Evolutionary conservation across 92 coral and sea anemone genomes (phyloP).

Genomic region (Epizoanthus illoricatus): DNA sequence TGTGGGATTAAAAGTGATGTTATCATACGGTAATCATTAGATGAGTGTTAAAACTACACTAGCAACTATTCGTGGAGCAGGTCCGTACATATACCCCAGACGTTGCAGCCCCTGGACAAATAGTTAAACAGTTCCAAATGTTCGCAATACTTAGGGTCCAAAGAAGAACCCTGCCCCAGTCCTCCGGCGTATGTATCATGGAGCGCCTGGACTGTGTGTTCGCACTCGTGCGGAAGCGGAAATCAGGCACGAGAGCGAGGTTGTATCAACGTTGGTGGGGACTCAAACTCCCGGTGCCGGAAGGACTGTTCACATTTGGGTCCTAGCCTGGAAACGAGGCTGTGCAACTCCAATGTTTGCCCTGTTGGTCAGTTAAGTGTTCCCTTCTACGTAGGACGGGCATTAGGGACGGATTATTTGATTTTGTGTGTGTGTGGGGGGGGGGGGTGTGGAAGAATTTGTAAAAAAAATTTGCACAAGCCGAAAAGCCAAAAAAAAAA

Average conservation of each 20-base stretch:
- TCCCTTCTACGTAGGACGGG: no score
- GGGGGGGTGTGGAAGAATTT: no score
- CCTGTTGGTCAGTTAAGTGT: slow-evolving; percentile 4
- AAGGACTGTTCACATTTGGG: slow-evolving; percentile 19
- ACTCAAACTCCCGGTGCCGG: slow-evolving; percentile 13
- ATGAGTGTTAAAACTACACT: no score
- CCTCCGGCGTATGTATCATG: slow-evolving; percentile 7
- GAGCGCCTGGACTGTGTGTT: slow-evolving; percentile 17
- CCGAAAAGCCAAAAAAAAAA: no score
- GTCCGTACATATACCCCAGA: no score
- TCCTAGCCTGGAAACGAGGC: slow-evolving; percentile 16
- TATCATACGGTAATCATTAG: no score
- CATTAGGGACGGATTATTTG: no score
- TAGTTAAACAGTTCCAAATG: neutral
- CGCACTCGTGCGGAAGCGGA: slow-evolving; percentile 8
- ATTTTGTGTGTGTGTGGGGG: no score
- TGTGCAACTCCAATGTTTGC: neutral
- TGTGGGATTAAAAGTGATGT: no score
- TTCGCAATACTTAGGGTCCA: neutral
- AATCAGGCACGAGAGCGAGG: slow-evolving; percentile 27
- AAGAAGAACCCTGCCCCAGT: slow-evolving; percentile 12
- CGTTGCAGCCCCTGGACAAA: neutral
- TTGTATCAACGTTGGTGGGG: slow-evolving; percentile 1
- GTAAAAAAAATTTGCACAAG: no score
- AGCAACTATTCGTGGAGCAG: no score